These are phyloP conservation scores for Falco biarmicus DNA, from an alignment of 2,797 vertebrate genomes.

Conservation along the genomic window DNA sequence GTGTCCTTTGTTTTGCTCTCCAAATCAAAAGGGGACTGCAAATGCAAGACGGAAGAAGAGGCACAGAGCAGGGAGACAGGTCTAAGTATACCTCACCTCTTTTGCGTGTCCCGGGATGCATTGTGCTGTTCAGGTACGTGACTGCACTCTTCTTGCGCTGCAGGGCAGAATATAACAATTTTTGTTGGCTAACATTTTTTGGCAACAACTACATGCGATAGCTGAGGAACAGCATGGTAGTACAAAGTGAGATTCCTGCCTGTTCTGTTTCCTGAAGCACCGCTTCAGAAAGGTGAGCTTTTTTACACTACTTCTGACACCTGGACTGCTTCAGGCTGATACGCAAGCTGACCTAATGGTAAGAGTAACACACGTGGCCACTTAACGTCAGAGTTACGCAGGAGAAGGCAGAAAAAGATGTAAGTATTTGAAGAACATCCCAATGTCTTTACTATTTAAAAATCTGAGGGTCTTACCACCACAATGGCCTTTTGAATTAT, in stretches of 20 bases:
- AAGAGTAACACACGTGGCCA: background rate
- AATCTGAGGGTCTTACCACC: background rate
- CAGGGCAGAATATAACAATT: slow-evolving; percentile 45
- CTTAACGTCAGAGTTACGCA: background rate
- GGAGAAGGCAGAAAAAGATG: background rate
- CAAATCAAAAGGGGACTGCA: background rate
- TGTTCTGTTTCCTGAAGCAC: background rate
- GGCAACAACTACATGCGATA: background rate
- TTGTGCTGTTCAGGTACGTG: slow-evolving; percentile 98
- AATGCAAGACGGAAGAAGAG: background rate
- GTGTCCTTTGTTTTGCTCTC: background rate
- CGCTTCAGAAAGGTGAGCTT: background rate
- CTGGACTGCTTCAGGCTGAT: background rate
- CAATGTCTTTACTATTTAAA: background rate
- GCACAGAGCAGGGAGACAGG: slow-evolving; percentile 27
- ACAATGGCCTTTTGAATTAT: background rate
- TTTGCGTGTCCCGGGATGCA: slow-evolving; percentile 97
- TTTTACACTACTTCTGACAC: slow-evolving; percentile 9
- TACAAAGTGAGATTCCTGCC: background rate
- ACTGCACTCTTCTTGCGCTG: slow-evolving; percentile 99
- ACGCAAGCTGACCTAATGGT: background rate
- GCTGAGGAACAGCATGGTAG: background rate
- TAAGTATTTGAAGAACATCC: background rate
- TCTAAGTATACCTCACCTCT: slow-evolving; percentile 86
- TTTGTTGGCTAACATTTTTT: background rate